Conservation (phyloP, 2,113 vertebrate genomes). For the Beaufortia kweichowensis region DNA sequence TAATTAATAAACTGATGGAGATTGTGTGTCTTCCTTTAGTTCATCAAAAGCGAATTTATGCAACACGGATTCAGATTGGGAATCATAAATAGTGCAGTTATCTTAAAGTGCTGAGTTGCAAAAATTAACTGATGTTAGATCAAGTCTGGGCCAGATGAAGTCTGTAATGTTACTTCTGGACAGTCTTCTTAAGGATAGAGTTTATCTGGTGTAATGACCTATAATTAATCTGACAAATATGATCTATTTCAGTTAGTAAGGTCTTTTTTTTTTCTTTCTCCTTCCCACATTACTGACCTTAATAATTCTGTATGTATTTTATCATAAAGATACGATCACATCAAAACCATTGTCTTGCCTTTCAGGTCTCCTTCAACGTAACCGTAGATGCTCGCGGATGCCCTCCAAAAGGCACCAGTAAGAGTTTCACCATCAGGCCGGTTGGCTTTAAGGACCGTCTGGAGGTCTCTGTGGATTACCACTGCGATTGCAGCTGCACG, state of each 20-base stretch:
- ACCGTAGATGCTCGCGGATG: slow-evolving; percentile 85
- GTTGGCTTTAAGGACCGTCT: slow-evolving; percentile 93
- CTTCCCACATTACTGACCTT: too few relatives aligned
- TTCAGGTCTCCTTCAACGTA: slow-evolving; percentile 87
- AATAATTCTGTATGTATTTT: neutral
- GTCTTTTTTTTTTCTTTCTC: neutral
- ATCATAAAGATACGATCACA: neutral
- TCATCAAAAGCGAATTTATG: neutral
- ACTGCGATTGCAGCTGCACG: slow-evolving; percentile 85
- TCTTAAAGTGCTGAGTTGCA: neutral
- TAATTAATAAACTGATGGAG: neutral
- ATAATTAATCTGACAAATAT: slow-evolving; percentile 26
- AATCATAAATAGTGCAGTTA: neutral
- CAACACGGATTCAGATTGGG: neutral
- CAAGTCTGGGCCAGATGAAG: slow-evolving; percentile 10
- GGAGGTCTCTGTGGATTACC: slow-evolving; percentile 82
- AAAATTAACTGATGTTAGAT: neutral
- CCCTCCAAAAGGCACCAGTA: slow-evolving; percentile 64
- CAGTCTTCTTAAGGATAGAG: slow-evolving; percentile 57
- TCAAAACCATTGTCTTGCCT: neutral
- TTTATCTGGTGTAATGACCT: slow-evolving; percentile 40
- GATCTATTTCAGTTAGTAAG: slow-evolving; percentile 25
- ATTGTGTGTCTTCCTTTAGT: neutral
- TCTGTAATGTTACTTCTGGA: slow-evolving; percentile 37
- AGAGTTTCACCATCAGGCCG: slow-evolving; percentile 86